These are phyloP conservation scores for Neopelma chrysocephalum DNA, from an alignment of 2,797 vertebrate species.

Conservation along the genomic window DNA sequence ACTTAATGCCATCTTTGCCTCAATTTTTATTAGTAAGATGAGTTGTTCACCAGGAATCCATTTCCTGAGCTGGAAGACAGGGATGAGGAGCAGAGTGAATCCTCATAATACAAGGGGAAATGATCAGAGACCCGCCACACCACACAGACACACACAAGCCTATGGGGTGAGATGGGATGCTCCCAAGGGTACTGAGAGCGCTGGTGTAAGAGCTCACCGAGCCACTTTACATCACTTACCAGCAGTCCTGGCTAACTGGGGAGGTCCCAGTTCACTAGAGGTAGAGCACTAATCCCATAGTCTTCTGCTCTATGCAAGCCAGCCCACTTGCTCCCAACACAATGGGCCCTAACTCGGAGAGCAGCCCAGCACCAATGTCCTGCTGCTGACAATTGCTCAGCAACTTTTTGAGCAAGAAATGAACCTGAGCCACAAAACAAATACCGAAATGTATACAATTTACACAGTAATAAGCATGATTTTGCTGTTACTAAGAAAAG, in stretches of 20 bases:
- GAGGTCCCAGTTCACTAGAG: not conserved
- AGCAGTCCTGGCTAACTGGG: not conserved
- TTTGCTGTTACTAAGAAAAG: not conserved
- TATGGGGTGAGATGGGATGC: not conserved
- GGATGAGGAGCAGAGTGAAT: not conserved
- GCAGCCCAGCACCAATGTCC: not conserved
- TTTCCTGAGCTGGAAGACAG: not conserved
- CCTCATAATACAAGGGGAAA: not conserved
- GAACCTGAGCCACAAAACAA: not conserved
- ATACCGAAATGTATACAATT: not conserved
- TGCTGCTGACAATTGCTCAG: not conserved
- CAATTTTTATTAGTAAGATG: not conserved
- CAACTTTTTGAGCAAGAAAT: not conserved
- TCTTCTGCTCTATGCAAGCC: not conserved
- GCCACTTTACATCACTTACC: not conserved
- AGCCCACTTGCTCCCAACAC: not conserved
- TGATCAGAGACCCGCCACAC: not conserved
- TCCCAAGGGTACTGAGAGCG: not conserved
- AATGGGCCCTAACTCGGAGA: not conserved
- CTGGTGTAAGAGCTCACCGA: not conserved
- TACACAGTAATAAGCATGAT: not conserved
- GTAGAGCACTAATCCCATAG: not conserved
- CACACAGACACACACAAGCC: not conserved
- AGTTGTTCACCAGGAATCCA: not conserved
- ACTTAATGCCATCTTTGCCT: not conserved